Base-by-base conservation (phyloP, 2,797 vertebrate genomes). In the Cygnus olor region DNA sequence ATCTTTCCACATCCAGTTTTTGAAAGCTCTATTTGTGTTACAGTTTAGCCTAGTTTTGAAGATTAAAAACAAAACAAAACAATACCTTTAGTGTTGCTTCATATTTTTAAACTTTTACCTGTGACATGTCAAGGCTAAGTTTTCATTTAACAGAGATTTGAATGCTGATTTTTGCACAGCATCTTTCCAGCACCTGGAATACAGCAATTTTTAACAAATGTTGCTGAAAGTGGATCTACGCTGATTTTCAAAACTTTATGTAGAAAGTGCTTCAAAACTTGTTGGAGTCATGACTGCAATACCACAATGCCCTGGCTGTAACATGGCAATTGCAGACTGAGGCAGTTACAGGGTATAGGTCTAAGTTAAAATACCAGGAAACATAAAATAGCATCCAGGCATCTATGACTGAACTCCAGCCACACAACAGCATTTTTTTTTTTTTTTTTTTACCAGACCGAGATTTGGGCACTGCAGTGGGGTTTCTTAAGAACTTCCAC, bases 201-300 rank as follows among this genome's bases (percentile, higher is more conserved):
- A 32, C 7, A 64, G 30, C 3, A 56, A 11, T 24, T 77, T 60
- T 71, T 17, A 25, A 40, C 1, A 1, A 70, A 5, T 44, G 10
- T 30, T 19, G 20, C 32, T 45, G 45, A 73, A 42, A 78, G 11
- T 12, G 9, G 24, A 60, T 27, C 14, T 30, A 14, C 18, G 14
- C 4, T 3, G 4, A 4, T 22, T 91, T 65, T 12, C 12, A 71
- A 72, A 54, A 32, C 11, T 42, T 66, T 16, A 19, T 2, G 2
- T 3, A 56, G 8, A 5, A 83, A 78, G 3, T 10, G 10, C 42
- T 85, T 61, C 42, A 71, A 88, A 80, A 19, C 2, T 22, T 1
- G 0, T 0, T 34, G 27, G 34, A 68, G 30, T 36, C 32, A 14
- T 14, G 40, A 47, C 40, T 79, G 40, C 20, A 34, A 25, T 6